Evolutionary conservation across 2,113 vertebrate species (phyloP).

Genomic region (Orientallactaga bullata): DNA sequence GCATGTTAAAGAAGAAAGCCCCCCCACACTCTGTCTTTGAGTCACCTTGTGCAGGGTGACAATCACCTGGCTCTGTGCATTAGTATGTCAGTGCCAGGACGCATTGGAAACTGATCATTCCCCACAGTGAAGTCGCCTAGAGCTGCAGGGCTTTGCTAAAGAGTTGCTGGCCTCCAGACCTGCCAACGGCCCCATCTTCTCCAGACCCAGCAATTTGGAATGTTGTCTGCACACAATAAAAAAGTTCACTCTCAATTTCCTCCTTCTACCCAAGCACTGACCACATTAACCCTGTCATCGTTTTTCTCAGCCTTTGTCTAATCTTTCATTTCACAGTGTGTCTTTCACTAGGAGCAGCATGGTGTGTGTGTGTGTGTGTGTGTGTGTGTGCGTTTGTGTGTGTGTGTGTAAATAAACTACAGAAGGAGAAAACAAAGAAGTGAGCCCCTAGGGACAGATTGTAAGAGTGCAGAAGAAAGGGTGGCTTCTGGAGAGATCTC

Average conservation of each 20-base stretch:
- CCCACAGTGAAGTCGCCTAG: background rate
- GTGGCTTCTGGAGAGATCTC: background rate
- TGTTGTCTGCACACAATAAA: background rate
- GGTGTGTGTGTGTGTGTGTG: background rate
- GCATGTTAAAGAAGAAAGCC: background rate
- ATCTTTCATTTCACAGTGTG: background rate
- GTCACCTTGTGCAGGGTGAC: conserved; percentile 47
- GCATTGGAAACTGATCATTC: background rate
- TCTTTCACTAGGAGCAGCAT: background rate
- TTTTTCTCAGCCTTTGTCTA: background rate
- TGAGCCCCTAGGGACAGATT: no score
- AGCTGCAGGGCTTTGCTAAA: background rate
- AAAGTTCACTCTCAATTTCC: background rate
- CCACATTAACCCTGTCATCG: background rate
- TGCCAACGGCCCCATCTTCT: background rate
- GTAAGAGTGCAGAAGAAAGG: background rate
- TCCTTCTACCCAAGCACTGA: background rate
- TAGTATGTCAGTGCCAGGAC: background rate
- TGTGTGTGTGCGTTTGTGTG: background rate
- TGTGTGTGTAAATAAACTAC: background rate
- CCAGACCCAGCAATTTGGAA: background rate
- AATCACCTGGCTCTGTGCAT: background rate
- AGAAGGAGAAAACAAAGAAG: background rate
- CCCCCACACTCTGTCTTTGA: conserved; percentile 44
- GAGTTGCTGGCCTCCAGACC: background rate